Percentiles rank a stretch among this genome's conserved stretches.
Evolutionary conservation across 92 coral and sea anemone species (phyloP).

Genomic region (Porites rus): DNA sequence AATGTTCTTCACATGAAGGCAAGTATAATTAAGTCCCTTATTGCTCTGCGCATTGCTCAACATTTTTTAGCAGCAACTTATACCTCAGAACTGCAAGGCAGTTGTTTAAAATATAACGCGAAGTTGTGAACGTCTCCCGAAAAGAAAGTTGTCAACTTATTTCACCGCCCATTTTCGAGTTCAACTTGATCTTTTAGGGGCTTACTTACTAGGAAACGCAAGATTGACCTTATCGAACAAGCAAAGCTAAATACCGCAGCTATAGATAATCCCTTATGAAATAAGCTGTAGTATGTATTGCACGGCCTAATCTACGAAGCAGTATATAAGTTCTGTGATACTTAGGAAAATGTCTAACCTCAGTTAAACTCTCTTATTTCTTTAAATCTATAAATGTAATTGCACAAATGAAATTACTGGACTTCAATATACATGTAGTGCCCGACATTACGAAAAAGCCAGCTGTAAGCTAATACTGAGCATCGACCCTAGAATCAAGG

Average conservation of each 20-base stretch:
- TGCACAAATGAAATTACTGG: no score
- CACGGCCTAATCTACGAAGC: no score
- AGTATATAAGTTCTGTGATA: no score
- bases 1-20: slow-evolving; percentile 13
- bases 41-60: not conserved
- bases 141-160: not conserved
- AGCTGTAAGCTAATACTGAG: no score
- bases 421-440: no score
- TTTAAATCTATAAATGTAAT: no score
- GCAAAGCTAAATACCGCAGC: not conserved
- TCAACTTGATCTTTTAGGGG: not conserved
- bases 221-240: not conserved
- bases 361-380: no score
- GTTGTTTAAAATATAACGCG: not conserved
- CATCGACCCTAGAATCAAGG: no score
- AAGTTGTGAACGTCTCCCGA: not conserved
- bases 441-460: no score
- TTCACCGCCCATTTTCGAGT: not conserved
- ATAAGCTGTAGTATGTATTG: not conserved
- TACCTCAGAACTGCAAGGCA: no score
- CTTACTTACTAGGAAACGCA: not conserved
- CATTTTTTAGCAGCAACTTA: not conserved
- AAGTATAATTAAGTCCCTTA: not conserved
- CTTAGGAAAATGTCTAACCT: no score
- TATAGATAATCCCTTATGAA: not conserved